phyloP scores from a whole-genome alignment of 2,888 invertebrate genomes.

The Blera fallax region DNA sequence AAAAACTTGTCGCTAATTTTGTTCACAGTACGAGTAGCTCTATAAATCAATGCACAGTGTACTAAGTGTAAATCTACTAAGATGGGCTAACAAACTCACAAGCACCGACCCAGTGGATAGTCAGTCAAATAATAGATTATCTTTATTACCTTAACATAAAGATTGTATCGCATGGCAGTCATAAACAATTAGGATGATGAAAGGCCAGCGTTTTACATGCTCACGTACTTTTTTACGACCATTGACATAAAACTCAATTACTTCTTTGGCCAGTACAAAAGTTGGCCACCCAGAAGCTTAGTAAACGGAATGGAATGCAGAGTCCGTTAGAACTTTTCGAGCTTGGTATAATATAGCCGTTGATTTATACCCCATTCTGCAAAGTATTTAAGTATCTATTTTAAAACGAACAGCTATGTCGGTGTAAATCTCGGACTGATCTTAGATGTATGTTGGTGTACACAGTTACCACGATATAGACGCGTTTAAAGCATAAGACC shows the following conservation, averaged over 20 bases:
- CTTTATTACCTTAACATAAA: conserved; percentile 26
- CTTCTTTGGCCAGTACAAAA: background rate
- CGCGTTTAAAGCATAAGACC: no score
- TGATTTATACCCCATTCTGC: no score
- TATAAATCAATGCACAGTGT: background rate
- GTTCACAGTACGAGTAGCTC: background rate
- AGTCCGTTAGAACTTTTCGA: background rate
- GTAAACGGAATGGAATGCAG: background rate
- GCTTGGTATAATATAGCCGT: background rate
- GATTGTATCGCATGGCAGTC: conserved; percentile 15
- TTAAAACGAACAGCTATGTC: no score
- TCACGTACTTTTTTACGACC: conserved; percentile 12
- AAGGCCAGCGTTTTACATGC: background rate
- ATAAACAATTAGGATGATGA: conserved; percentile 35
- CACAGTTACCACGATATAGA: no score
- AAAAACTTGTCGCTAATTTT: background rate
- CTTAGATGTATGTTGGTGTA: no score
- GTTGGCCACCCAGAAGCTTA: background rate
- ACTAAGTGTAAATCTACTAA: background rate
- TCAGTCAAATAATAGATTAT: background rate
- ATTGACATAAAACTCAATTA: conserved; percentile 20
- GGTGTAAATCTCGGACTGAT: no score
- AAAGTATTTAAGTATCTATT: no score
- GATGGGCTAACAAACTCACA: background rate
- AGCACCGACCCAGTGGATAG: background rate